Evolutionary conservation across 23 tunicate species (phyloP).

Genomic region (Trididemnum nubilum): DNA sequence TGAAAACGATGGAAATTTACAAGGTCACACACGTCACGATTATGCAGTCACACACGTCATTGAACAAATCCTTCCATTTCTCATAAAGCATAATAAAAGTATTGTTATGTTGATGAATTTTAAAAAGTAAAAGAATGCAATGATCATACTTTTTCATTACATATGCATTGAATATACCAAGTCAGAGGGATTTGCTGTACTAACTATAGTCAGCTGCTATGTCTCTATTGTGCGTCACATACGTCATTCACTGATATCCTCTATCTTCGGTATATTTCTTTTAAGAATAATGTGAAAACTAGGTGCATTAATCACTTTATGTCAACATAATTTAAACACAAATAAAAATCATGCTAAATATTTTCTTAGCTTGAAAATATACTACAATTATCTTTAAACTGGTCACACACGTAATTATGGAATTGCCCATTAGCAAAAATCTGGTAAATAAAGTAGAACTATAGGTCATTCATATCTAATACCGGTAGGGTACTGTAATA

Average conservation of each 20-base stretch:
- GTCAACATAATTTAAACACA: not conserved
- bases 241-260: not conserved
- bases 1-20: not conserved
- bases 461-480: too few relatives aligned
- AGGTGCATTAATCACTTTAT: not conserved
- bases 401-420: slow-evolving; percentile 1
- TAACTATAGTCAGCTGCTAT: not conserved
- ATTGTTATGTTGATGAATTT: not conserved
- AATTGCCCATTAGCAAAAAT: too few relatives aligned
- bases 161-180: not conserved
- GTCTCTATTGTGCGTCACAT: not conserved
- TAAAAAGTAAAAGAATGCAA: not conserved
- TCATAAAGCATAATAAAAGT: too few relatives aligned
- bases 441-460: too few relatives aligned
- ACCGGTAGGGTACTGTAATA: too few relatives aligned
- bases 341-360: not conserved
- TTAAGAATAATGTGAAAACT: not conserved
- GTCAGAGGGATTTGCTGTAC: not conserved
- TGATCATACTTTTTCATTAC: not conserved
- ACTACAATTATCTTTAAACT: not conserved
- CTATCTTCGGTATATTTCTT: not conserved
- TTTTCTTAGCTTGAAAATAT: not conserved
- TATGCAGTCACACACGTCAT: not conserved
- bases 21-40: not conserved
- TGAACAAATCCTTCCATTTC: not conserved